Percentiles rank a stretch among this genome's conserved stretches.
Evolutionary conservation across 37 sponge, comb jelly and placozoan species (phyloP).

Genomic region (Chondrilla cf. caribensis): DNA sequence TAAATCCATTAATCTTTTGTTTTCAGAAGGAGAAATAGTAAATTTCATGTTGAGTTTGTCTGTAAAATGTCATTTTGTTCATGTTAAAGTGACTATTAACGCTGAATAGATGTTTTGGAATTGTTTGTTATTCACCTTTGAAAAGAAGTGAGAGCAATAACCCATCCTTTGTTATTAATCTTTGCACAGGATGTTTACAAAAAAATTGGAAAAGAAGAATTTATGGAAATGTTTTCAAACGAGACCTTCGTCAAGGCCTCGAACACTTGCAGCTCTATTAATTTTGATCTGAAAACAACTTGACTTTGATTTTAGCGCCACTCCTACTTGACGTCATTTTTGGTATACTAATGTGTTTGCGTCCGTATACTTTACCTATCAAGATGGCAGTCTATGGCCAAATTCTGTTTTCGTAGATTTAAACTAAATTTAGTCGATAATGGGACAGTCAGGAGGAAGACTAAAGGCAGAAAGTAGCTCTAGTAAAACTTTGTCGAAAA

Average conservation of each 20-base stretch:
- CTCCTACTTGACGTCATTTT: too few species aligned
- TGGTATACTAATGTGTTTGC: too few species aligned
- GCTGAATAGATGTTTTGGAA: too few species aligned
- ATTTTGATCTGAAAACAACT: too few species aligned
- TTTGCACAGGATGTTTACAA: neutral
- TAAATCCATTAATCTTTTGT: neutral
- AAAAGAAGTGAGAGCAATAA: too few species aligned
- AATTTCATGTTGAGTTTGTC: neutral
- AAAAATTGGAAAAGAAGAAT: neutral
- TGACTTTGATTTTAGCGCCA: too few species aligned
- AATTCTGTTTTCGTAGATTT: too few species aligned
- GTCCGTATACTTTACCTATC: too few species aligned
- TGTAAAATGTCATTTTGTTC: neutral
- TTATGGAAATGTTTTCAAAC: neutral
- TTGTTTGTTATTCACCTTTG: too few species aligned
- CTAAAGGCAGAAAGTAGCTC: neutral
- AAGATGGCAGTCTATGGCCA: too few species aligned
- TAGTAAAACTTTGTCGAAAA: neutral
- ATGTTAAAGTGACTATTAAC: too few species aligned
- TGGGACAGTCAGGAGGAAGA: slow-evolving; percentile 9
- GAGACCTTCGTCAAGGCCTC: neutral
- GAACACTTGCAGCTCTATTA: neutral
- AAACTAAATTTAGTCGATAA: neutral
- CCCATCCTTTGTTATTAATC: too few species aligned
- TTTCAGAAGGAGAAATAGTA: neutral